Conservation (phyloP, 1,140 invertebrate species). For the Colletes latitarsis region DNA sequence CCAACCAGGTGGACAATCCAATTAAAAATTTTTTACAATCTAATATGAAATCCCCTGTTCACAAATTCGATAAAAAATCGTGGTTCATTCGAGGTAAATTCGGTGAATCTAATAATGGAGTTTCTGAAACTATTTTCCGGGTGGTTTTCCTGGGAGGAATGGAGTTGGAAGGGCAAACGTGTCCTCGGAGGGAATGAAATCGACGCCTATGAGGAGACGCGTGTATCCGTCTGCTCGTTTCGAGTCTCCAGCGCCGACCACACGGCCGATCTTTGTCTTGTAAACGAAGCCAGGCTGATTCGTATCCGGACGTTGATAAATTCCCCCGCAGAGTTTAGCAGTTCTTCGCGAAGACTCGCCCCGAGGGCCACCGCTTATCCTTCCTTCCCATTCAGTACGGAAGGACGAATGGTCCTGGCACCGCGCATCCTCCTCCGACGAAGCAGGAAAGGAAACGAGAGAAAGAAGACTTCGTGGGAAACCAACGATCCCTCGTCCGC, state of each 20-base stretch:
- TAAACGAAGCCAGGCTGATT: constrained; percentile 81
- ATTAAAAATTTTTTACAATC: no score
- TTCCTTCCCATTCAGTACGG: constrained; percentile 61
- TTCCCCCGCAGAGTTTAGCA: constrained; percentile 70
- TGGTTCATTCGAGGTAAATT: no score
- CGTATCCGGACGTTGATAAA: constrained; percentile 81
- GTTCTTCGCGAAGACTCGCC: constrained; percentile 53
- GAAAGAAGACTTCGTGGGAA: constrained; percentile 58
- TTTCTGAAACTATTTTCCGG: no score
- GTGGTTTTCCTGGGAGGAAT: no score
- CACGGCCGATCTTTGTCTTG: constrained; percentile 80
- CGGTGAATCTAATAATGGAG: no score
- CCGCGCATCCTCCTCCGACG: constrained; percentile 43
- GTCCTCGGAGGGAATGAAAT: constrained; percentile 19
- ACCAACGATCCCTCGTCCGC: constrained; percentile 35
- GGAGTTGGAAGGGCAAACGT: background rate
- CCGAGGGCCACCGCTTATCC: constrained; percentile 48
- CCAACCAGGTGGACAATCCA: no score
- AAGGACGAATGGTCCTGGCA: constrained; percentile 65
- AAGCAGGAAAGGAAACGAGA: constrained; percentile 24
- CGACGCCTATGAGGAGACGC: constrained; percentile 55
- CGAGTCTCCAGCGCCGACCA: constrained; percentile 57
- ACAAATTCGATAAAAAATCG: no score
- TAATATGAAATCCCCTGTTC: no score
- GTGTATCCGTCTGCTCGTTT: constrained; percentile 44